phyloP scores from a whole-genome alignment of 1,140 invertebrate genomes.

The Aphidius gifuensis region DNA sequence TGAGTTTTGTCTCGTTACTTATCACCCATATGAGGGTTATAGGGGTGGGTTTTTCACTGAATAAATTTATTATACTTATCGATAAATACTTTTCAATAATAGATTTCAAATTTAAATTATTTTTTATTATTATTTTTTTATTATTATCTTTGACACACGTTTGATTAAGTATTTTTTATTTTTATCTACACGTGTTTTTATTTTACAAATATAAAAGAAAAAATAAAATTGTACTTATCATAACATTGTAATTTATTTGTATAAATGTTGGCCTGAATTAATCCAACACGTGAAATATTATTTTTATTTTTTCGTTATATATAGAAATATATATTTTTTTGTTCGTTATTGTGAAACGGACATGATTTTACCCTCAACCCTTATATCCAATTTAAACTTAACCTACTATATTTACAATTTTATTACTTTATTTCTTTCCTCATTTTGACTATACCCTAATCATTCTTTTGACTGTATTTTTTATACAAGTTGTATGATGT shows the following conservation, averaged over 20 bases:
- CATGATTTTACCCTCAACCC: constrained; percentile 14
- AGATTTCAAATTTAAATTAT: no score
- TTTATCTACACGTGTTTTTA: neutral
- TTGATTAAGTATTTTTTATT: no score
- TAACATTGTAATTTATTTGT: no score
- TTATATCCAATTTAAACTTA: constrained; percentile 11
- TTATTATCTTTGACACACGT: no score
- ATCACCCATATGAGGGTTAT: constrained; percentile 9
- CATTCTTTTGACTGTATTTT: constrained; percentile 6
- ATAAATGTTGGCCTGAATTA: constrained; percentile 27
- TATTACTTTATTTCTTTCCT: constrained; percentile 1
- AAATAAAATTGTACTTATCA: neutral
- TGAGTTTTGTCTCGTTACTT: constrained; percentile 31
- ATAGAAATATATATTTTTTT: neutral
- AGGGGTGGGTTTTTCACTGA: no score
- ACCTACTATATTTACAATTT: neutral
- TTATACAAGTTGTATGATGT: neutral
- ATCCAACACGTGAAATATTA: constrained; percentile 19
- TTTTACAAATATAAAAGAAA: neutral
- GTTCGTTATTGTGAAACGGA: constrained; percentile 21
- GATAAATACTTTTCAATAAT: no score
- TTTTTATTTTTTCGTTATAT: neutral
- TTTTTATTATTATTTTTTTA: no score
- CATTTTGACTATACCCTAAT: constrained; percentile 1
- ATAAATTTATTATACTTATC: no score